Evolutionary conservation across 2,888 invertebrate species (phyloP), one percentile per base, ranked within the genome.

Genomic region (Stomorhina lunata): DNA sequence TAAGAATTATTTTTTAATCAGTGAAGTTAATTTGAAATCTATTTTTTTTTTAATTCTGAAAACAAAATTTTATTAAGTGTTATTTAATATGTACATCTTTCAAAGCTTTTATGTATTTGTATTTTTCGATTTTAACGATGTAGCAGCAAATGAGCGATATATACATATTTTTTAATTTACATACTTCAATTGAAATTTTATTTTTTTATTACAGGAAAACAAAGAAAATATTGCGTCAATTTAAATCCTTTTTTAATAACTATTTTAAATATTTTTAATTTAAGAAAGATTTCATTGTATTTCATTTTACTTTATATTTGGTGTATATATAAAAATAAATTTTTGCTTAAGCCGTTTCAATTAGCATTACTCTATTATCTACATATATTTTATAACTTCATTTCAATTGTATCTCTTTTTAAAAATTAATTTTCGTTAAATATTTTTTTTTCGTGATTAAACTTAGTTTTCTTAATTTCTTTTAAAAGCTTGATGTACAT

Each of bases 221-320:
- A 88, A 88, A 76, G 88, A 88, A 80, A 88, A 88, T 76, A 22
- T 87, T 55, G 85, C 81, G 68, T 75, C 65, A 77, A 17, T 43
- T 40, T 59, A 55, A 29, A 32, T n/a, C 15, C 17, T 4, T 45
- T 9, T 9, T 45, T 45, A 9, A 20, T 17, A 45, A 3, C 20
- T 45, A 20, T 20, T 40, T 40, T 40, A 40, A 12, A 40, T 40
- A 40, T 15, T 25, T 50, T 50, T 10, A 25, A 5, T 22, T 50
- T 50, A 48, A 50, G 50, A 25, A 50, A 50, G n/a, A 50, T 50
- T 50, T 50, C 50, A 50, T 27, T 50, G 50, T 50, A 50, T 50
- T 50, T 12, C 50, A 12, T 10, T 50, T 50, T 50, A 12, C 12
- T 50, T 25, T 50, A 4, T 50, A 50, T 50, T 50, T 25, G 12